phyloP scores from a whole-genome alignment of 1,140 invertebrate species.

The Stegodyphus mimosarum region DNA sequence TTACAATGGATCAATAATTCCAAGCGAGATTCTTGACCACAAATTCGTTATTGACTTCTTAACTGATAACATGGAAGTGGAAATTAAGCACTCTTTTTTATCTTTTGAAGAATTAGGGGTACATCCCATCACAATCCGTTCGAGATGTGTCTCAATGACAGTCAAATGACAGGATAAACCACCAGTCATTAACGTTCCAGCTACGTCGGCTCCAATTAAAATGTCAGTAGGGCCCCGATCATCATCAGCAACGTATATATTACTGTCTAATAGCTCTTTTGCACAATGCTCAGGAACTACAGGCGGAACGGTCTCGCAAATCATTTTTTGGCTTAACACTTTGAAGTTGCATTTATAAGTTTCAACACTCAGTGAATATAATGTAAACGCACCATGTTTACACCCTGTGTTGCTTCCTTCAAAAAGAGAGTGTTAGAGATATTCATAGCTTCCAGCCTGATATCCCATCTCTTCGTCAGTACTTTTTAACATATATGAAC shows the following conservation, averaged over 20 bases:
- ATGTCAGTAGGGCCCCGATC: background rate
- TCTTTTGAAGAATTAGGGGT: too few relatives aligned
- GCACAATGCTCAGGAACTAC: background rate
- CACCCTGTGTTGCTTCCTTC: background rate
- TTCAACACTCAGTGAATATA: background rate
- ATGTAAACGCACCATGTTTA: background rate
- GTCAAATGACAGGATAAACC: too few relatives aligned
- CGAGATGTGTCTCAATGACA: too few relatives aligned
- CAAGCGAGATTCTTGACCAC: conserved; percentile 67
- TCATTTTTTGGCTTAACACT: background rate
- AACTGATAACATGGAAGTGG: too few relatives aligned
- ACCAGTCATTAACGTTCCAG: conserved; percentile 5
- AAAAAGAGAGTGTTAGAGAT: background rate
- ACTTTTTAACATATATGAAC: background rate
- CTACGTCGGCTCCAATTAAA: conserved; percentile 7
- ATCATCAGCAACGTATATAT: background rate
- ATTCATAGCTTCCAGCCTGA: background rate
- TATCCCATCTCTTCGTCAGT: background rate
- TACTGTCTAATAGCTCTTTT: background rate
- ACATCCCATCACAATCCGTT: too few relatives aligned
- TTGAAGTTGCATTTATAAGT: conserved; percentile 1
- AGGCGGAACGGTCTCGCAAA: background rate
- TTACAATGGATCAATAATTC: conserved; percentile 68
- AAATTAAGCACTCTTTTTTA: too few relatives aligned
- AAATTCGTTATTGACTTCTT: too few relatives aligned